These are phyloP conservation scores for Hypomesus transpacificus DNA, from an alignment of 2,113 vertebrate genomes.

Conservation along the genomic window DNA sequence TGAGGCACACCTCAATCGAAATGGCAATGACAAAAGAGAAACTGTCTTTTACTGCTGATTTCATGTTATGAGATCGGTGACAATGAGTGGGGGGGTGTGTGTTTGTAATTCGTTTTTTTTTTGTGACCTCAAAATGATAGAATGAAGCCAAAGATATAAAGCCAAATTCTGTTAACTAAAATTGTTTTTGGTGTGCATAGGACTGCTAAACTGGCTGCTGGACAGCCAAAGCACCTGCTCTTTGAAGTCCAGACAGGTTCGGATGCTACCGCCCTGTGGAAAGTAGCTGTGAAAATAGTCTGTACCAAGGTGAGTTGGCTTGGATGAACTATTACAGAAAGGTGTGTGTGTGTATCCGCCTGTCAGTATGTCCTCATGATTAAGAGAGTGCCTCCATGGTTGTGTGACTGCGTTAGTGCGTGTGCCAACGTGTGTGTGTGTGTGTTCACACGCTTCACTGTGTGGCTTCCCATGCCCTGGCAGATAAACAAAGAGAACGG, in stretches of 20 bases:
- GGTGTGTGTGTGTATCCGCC: background rate
- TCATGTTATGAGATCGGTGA: too few species aligned
- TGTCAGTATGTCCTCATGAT: background rate
- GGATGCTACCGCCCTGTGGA: conserved; percentile 94
- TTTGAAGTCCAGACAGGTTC: conserved; percentile 95
- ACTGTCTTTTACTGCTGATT: too few species aligned
- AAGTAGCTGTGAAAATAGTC: conserved; percentile 87
- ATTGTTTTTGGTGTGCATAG: conserved; percentile 56
- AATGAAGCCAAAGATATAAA: too few species aligned
- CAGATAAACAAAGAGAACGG: conserved; percentile 95
- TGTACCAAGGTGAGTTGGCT: conserved; percentile 87
- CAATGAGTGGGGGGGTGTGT: too few species aligned
- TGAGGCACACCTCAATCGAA: too few species aligned
- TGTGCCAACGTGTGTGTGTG: conserved; percentile 4
- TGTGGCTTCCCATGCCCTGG: background rate
- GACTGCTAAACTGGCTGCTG: conserved; percentile 84
- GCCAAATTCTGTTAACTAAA: background rate
- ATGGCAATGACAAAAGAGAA: too few species aligned
- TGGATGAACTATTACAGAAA: background rate
- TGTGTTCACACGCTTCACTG: background rate
- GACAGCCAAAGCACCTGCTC: conserved; percentile 92
- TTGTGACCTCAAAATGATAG: too few species aligned
- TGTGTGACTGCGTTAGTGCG: background rate
- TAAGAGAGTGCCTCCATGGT: background rate
- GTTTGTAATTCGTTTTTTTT: too few species aligned